Evolutionary conservation across 2,888 invertebrate genomes (phyloP), one percentile per base, ranked within the genome.

Genomic region (Orthosia gothica): DNA sequence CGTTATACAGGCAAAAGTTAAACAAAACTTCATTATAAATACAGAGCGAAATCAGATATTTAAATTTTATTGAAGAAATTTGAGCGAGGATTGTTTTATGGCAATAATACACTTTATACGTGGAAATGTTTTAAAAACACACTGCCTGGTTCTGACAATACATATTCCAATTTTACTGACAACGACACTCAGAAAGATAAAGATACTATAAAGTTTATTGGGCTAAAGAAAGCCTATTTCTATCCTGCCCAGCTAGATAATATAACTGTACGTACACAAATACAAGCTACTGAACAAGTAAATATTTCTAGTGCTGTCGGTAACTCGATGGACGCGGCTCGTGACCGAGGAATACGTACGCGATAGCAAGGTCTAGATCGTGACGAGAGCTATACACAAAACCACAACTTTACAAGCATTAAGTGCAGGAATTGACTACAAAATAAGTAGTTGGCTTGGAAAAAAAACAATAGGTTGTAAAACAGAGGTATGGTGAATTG

Each of bases 361-460:
- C 13, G 62, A 66, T 73, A 66, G 32, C 66, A 13, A 79, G 83
- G 54, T 58, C 80, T 70, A 59, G 50, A 70, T 83, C 81, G 81
- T 81, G 81, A 79, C 74, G 50, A 58, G 69, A 40, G 13, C 75
- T 54, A 20, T 49, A 49, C 58, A 74, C 58, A 13, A 62, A 49
- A 74, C 74, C 74, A 49, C 80, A 63, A 54, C 47, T 18, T 32
- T 58, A 11, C 9, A 2, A 58, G 45, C 49, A 16, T 47, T 16
- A 32, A 13, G n/a, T 49, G 20, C n/a, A 32, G 52, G 54, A 58
- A 50, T 47, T 40, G 45, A 66, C 52, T 66, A 23, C 45, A 20
- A 75, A 80, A 52, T 74, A 49, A 32, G 40, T 20, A 50, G 18
- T 23, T n/a, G n/a, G 7, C 18, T 57, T 3, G 23, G 3, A 40